Evolutionary conservation across 2,113 vertebrate species (phyloP).

Genomic region (Oryzias javanicus): DNA sequence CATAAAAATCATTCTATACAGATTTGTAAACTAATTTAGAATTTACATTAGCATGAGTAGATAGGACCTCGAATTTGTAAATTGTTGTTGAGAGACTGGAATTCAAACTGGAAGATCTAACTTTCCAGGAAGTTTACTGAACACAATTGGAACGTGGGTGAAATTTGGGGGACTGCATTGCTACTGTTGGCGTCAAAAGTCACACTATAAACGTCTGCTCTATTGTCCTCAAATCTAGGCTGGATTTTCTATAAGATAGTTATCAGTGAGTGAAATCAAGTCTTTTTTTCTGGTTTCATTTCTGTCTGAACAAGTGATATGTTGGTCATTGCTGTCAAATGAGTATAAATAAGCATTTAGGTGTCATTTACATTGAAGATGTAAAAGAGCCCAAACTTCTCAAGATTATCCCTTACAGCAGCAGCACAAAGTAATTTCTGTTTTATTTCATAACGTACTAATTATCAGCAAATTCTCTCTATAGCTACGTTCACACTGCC

Average conservation of each 20-base stretch:
- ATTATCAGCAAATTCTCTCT: no score
- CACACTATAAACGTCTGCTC: not conserved
- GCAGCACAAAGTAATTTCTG: no score
- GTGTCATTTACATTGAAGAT: no score
- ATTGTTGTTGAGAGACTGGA: not conserved
- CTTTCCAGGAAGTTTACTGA: conserved; percentile 38
- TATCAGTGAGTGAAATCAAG: not conserved
- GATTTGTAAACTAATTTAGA: not conserved
- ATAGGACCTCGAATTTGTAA: not conserved
- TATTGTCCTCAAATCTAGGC: not conserved
- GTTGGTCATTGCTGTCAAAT: no score
- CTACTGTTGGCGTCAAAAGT: not conserved
- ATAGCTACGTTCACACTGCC: no score
- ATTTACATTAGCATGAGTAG: not conserved
- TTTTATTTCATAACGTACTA: no score
- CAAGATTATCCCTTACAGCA: no score
- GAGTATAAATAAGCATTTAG: no score
- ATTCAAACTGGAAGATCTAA: conserved; percentile 26
- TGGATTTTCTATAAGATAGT: not conserved
- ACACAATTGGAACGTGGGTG: conserved; percentile 35
- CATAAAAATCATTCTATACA: not conserved
- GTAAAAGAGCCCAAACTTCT: no score
- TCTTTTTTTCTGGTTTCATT: no score
- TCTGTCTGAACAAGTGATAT: no score
- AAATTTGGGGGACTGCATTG: not conserved